A percentile compares a stretch with the other conserved stretches of the same genome.
phyloP scores from a whole-genome alignment of 2,797 vertebrate genomes.

The Hypotaenidia okinawae region DNA sequence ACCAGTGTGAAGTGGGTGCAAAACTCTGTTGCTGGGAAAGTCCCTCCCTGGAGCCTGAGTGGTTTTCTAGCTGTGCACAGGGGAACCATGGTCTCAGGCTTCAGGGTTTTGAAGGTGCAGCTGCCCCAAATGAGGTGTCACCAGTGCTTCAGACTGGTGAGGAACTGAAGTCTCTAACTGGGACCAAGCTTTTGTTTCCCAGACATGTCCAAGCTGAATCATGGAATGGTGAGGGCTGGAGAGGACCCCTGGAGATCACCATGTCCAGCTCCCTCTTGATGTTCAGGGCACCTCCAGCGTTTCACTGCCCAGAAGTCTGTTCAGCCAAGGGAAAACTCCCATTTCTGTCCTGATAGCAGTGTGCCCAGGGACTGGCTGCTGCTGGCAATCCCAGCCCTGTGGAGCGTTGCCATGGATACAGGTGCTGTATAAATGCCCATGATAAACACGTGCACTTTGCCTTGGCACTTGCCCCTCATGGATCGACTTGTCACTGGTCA shows the following conservation, averaged over 20 bases:
- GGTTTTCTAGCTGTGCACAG: background rate
- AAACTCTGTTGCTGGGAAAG: background rate
- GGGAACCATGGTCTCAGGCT: background rate
- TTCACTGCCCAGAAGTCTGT: background rate
- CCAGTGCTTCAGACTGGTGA: background rate
- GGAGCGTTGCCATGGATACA: background rate
- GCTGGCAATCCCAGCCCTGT: background rate
- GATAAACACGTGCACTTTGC: background rate
- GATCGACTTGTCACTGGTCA: background rate
- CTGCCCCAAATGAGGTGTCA: background rate
- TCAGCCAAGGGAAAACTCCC: background rate
- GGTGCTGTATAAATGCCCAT: background rate
- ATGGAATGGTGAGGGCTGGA: too few relatives aligned
- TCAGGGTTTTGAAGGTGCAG: background rate
- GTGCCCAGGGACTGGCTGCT: background rate
- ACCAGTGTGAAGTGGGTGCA: background rate
- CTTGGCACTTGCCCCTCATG: accelerated
- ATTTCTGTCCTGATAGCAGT: background rate
- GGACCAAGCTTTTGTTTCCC: background rate
- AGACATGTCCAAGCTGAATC: background rate
- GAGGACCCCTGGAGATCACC: too few relatives aligned
- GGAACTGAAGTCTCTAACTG: background rate
- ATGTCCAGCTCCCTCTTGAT: background rate
- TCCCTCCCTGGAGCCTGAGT: background rate
- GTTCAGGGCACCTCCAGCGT: background rate